Base-by-base conservation (phyloP, 2,113 vertebrate genomes). In the Procavia capensis region DNA sequence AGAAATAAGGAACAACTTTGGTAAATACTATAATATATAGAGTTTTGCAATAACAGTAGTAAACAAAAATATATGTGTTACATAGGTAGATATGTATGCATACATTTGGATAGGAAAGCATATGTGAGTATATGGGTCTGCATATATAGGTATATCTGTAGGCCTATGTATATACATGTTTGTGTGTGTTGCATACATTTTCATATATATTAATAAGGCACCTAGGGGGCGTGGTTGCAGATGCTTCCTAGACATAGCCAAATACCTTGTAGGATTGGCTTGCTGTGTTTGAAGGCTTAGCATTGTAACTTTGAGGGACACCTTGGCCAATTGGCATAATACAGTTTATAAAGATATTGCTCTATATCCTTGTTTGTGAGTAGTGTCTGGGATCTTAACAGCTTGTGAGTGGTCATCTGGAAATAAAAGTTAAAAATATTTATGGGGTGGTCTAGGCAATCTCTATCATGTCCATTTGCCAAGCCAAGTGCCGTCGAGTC, bases 341-440 rank as follows among this genome's bases (percentile, higher is more conserved):
- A 59, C 24, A 59, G 57, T 59, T 22, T 22, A 3, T 59, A 14
- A 34, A 22, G 68, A 72, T 39, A 72, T 9, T 72, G 36, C 39
- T 72, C 68, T 36, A 39, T 36, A 72, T 36, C 36, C 17, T 36
- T 36, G 68, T 36, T 70, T 70, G 68, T 36, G 19, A 72, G 19
- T 72, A 8, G 20, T 36, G 20, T 22, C 68, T 72, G 36, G 19
- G 19, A 39, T 39, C n/a, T 72, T 72, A 39, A 36, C 22, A 72
- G 36, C 68, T 72, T 36, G 20, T 36, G 36, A 39, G 36, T 11
- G 36, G 68, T 11, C 68, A 34, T 72, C 68, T 68, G 36, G 82
- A 91, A 94, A 54, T 17, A 47, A 10, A 82, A 88, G 85, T 88
- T 50, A 50, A 50, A 75, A 94, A 94, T 94, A 64, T 83, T 63